Conservation (phyloP, 1,140 invertebrate species). For the Brachionus rotundiformis region DNA sequence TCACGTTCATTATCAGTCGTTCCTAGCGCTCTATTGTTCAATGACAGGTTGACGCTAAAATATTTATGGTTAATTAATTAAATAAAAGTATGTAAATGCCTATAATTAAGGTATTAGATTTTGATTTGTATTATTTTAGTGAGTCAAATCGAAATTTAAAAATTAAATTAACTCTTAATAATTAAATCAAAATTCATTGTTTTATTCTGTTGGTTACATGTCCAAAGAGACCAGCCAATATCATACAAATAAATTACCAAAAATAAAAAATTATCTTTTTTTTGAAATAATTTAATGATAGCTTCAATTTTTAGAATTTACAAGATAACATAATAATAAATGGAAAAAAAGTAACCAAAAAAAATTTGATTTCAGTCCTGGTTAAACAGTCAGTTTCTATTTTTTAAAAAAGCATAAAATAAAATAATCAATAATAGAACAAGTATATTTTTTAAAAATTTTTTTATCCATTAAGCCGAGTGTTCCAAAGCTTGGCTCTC, state of each 20-base stretch:
- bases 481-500: not conserved
- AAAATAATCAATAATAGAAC: not conserved
- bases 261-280: not conserved
- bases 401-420: not conserved
- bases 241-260: too few relatives aligned
- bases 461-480: not conserved
- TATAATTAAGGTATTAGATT: too few relatives aligned
- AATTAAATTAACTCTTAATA: too few relatives aligned
- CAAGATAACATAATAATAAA: not conserved
- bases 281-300: conserved; percentile 4
- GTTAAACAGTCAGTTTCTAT: not conserved
- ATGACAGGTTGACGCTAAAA: too few relatives aligned
- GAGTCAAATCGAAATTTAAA: too few relatives aligned
- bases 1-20: not conserved
- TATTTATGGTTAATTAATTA: too few relatives aligned
- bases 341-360: not conserved
- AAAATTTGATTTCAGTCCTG: not conserved
- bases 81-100: too few relatives aligned
- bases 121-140: too few relatives aligned
- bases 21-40: too few relatives aligned
- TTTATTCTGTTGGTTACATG: too few relatives aligned
- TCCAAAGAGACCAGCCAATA: too few relatives aligned
- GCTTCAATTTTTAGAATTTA: conserved; percentile 1
- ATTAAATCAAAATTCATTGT: too few relatives aligned
- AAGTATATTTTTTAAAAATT: not conserved